Evolutionary conservation across 1,140 invertebrate species (phyloP).

Genomic region (Drosophila sp.): DNA sequence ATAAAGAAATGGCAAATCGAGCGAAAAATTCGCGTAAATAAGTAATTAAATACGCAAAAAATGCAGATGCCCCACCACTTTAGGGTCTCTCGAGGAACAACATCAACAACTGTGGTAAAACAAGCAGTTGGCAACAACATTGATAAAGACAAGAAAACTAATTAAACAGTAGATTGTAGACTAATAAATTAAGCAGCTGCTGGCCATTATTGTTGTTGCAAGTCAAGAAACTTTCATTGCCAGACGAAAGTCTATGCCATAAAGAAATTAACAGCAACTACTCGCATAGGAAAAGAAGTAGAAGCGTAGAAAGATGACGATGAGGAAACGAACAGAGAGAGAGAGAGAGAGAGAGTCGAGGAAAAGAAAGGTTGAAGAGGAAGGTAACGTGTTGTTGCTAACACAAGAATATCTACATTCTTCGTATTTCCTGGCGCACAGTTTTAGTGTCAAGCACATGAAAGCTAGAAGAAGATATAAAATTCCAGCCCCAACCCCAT

Average conservation of each 20-base stretch:
- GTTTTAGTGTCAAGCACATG: slow-evolving; percentile 56
- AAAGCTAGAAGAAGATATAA: slow-evolving; percentile 48
- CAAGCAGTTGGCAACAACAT: slow-evolving; percentile 22
- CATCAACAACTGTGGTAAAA: slow-evolving; percentile 14
- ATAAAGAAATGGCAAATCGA: slow-evolving; percentile 33
- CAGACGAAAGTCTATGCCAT: slow-evolving; percentile 73
- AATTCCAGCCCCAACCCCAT: slow-evolving; percentile 35
- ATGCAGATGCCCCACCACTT: slow-evolving; percentile 4
- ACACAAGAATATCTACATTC: slow-evolving; percentile 22
- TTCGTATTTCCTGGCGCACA: slow-evolving; percentile 41
- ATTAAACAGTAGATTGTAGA: slow-evolving; percentile 67
- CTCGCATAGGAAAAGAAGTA: slow-evolving; percentile 12
- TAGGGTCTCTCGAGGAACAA: slow-evolving; percentile 3
- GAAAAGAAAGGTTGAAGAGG: slow-evolving; percentile 17
- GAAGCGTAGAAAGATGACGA: slow-evolving; percentile 2
- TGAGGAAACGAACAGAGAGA: not conserved
- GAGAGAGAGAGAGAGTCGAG: not conserved
- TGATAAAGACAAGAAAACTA: slow-evolving; percentile 62
- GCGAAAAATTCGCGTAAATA: slow-evolving; percentile 54
- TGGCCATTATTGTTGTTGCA: slow-evolving; percentile 11
- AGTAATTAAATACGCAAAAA: slow-evolving; percentile 57
- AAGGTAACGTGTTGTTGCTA: slow-evolving; percentile 53
- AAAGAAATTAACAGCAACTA: slow-evolving; percentile 74
- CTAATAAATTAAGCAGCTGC: slow-evolving; percentile 75
- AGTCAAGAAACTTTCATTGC: slow-evolving; percentile 75